Percentiles rank a stretch among this genome's conserved stretches.
These are phyloP conservation scores for Calephelis nemesis DNA, from an alignment of 1,140 invertebrate species.

Conservation along the genomic window DNA sequence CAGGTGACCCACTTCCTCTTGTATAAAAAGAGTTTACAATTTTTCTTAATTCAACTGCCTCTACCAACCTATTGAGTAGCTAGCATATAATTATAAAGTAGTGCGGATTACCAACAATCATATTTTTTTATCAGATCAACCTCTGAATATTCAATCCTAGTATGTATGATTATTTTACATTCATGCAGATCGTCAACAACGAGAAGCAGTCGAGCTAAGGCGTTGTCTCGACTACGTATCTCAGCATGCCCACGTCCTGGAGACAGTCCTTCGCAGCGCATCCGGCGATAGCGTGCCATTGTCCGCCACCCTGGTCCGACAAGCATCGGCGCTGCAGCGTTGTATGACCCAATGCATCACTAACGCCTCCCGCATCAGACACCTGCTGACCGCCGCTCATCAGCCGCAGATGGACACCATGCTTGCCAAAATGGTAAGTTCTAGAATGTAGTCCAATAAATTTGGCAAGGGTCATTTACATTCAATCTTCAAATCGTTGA, in stretches of 20 bases:
- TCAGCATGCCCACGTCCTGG: slow-evolving; percentile 64
- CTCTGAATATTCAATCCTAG: too few relatives aligned
- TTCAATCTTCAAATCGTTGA: too few relatives aligned
- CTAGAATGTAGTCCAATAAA: neutral
- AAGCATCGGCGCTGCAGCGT: slow-evolving; percentile 65
- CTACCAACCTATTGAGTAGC: too few relatives aligned
- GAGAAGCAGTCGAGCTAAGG: slow-evolving; percentile 58
- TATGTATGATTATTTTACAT: neutral
- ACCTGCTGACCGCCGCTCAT: slow-evolving; percentile 58
- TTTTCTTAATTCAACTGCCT: too few relatives aligned
- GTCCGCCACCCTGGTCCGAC: slow-evolving; percentile 52
- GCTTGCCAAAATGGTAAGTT: slow-evolving; percentile 70
- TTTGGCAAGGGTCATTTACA: too few relatives aligned
- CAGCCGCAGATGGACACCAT: slow-evolving; percentile 68
- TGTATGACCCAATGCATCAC: slow-evolving; percentile 70
- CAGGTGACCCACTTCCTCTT: too few relatives aligned
- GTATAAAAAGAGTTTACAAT: too few relatives aligned
- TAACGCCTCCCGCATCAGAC: slow-evolving; percentile 63
- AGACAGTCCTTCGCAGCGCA: slow-evolving; percentile 55
- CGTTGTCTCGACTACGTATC: slow-evolving; percentile 68
- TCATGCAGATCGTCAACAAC: slow-evolving; percentile 60
- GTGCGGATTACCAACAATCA: too few relatives aligned
- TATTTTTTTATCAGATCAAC: too few relatives aligned
- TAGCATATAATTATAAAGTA: too few relatives aligned
- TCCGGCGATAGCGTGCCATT: slow-evolving; percentile 51